These are phyloP conservation scores for Yponomeuta malinellus DNA, from an alignment of 2,888 invertebrate species.

Conservation along the genomic window DNA sequence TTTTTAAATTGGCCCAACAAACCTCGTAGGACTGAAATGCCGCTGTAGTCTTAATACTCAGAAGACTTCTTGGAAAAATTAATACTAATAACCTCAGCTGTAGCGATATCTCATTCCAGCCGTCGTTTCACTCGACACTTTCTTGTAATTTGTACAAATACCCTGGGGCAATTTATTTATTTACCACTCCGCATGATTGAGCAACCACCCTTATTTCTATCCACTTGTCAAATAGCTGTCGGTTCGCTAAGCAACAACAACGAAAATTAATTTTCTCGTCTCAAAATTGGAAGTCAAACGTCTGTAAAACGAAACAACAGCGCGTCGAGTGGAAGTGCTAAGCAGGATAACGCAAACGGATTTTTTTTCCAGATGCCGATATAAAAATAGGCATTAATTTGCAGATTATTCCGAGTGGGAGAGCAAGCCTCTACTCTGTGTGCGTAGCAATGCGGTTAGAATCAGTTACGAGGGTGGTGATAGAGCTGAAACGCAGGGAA, in stretches of 20 bases:
- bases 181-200: not conserved
- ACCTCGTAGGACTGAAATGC: too few relatives aligned
- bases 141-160: not conserved
- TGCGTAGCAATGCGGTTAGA: too few relatives aligned
- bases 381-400: not conserved
- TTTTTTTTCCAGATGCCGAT: not conserved
- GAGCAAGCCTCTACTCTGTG: not conserved
- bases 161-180: not conserved
- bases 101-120: not conserved
- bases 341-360: not conserved
- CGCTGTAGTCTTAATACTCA: not conserved
- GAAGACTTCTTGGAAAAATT: not conserved
- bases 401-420: not conserved
- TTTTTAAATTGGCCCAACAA: too few relatives aligned
- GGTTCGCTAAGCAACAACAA: not conserved
- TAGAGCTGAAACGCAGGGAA: too few relatives aligned
- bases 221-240: conserved; percentile 2
- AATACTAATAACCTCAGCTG: not conserved
- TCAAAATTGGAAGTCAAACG: not conserved
- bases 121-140: not conserved
- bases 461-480: too few relatives aligned
- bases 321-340: not conserved
- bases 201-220: not conserved
- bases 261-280: not conserved
- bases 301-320: not conserved